Percentiles rank a stretch among this genome's conserved stretches.
Evolutionary conservation across 2,113 vertebrate species (phyloP).

Genomic region (Phrynosoma blainvillii): DNA sequence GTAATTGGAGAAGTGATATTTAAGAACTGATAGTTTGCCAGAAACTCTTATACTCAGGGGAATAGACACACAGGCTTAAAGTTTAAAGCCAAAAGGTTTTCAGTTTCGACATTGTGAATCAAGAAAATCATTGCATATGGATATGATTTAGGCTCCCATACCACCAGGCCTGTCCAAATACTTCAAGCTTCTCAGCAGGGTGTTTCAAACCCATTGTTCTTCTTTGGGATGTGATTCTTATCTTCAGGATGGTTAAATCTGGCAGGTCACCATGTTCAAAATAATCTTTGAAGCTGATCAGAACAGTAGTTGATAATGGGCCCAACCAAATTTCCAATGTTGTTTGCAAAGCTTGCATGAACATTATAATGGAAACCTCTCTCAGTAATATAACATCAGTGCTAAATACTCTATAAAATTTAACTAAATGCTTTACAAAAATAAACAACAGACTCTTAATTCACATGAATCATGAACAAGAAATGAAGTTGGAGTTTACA

Average conservation of each 20-base stretch:
- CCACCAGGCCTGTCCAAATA: slow-evolving; percentile 40
- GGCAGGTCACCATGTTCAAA: slow-evolving; percentile 4
- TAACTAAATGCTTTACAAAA: neutral
- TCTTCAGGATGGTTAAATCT: neutral
- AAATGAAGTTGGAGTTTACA: no score
- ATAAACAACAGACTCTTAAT: neutral
- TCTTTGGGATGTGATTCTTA: slow-evolving; percentile 50
- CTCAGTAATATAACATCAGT: rapidly evolving
- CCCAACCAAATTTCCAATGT: neutral
- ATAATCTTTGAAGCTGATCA: neutral
- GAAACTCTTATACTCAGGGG: slow-evolving; percentile 74
- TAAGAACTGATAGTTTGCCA: slow-evolving; percentile 77
- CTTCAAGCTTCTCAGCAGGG: slow-evolving; percentile 41
- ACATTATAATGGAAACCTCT: neutral
- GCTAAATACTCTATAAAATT: no score
- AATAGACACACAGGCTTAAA: slow-evolving; percentile 74
- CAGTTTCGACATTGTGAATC: slow-evolving; percentile 74
- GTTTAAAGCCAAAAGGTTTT: slow-evolving; percentile 75
- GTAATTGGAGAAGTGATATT: slow-evolving; percentile 85
- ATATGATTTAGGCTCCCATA: slow-evolving; percentile 61
- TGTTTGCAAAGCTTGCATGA: neutral
- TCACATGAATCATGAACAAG: no score
- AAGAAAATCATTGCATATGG: slow-evolving; percentile 69
- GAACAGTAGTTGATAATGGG: neutral
- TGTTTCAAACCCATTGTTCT: slow-evolving; percentile 41